These are phyloP conservation scores for Luffia ferchaultella DNA, from an alignment of 2,888 invertebrate genomes.

Conservation along the genomic window DNA sequence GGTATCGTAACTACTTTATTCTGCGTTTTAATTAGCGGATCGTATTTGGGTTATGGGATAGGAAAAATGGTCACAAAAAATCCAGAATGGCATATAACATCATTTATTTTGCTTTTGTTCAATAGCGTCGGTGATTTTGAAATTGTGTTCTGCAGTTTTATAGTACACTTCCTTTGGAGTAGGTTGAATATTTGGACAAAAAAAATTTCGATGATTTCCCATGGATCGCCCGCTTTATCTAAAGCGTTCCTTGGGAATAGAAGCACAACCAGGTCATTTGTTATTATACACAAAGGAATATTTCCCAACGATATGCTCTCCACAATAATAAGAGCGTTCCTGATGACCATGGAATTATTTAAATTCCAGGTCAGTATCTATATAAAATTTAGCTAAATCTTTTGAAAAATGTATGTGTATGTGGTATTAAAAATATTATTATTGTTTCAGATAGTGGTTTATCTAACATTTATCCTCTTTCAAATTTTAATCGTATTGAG, in stretches of 20 bases:
- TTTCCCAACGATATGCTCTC: background rate
- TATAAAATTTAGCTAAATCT: background rate
- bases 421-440: background rate
- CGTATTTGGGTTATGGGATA: background rate
- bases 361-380: background rate
- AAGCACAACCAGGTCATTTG: no score
- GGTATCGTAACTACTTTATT: background rate
- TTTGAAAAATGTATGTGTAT: background rate
- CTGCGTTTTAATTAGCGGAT: background rate
- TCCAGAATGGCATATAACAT: background rate
- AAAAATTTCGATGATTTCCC: background rate
- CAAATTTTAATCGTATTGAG: background rate
- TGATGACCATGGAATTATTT: background rate
- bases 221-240: background rate
- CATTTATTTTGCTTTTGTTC: background rate
- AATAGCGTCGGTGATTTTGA: background rate
- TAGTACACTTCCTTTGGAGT: background rate
- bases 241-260: background rate
- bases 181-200: background rate
- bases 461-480: background rate
- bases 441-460: background rate
- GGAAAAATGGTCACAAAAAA: background rate
- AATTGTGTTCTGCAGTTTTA: background rate
- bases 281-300: background rate
- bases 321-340: background rate